Evolutionary conservation across 2,888 invertebrate species (phyloP).

Genomic region (Leptodirus hochenwartii): DNA sequence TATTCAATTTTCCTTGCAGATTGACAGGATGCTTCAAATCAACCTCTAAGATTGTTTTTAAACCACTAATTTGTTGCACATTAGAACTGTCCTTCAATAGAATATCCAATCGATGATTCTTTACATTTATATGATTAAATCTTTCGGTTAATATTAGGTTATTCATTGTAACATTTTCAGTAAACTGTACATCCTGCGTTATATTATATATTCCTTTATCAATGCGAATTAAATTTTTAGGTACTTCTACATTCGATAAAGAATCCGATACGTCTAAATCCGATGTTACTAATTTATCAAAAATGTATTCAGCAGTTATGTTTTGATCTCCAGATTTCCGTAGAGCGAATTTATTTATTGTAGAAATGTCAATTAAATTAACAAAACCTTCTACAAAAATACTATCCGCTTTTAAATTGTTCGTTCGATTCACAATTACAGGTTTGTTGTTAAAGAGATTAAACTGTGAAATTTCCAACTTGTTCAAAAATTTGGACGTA

Average conservation of each 20-base stretch:
- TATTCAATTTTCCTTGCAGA: constrained; percentile 28
- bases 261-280: constrained; percentile 15
- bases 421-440: constrained; percentile 11
- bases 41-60: constrained; percentile 25
- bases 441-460: not conserved
- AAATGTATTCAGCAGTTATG: constrained; percentile 22
- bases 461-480: constrained; percentile 13
- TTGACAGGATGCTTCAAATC: constrained; percentile 27
- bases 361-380: constrained; percentile 28
- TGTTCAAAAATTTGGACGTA: constrained; percentile 17
- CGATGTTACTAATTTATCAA: constrained; percentile 21
- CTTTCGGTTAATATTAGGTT: constrained; percentile 25
- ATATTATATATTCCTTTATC: constrained; percentile 26
- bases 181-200: constrained; percentile 28
- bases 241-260: constrained; percentile 15
- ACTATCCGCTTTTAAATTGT: constrained; percentile 24
- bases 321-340: constrained; percentile 30
- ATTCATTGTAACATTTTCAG: constrained; percentile 23
- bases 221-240: constrained; percentile 24
- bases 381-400: constrained; percentile 28
- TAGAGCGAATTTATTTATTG: constrained; percentile 28
- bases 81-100: constrained; percentile 24
- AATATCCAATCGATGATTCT: constrained; percentile 26
- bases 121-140: constrained; percentile 30
- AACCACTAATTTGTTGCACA: constrained; percentile 27